phyloP scores from a whole-genome alignment of 2,113 vertebrate species.

The Gobio gobio region DNA sequence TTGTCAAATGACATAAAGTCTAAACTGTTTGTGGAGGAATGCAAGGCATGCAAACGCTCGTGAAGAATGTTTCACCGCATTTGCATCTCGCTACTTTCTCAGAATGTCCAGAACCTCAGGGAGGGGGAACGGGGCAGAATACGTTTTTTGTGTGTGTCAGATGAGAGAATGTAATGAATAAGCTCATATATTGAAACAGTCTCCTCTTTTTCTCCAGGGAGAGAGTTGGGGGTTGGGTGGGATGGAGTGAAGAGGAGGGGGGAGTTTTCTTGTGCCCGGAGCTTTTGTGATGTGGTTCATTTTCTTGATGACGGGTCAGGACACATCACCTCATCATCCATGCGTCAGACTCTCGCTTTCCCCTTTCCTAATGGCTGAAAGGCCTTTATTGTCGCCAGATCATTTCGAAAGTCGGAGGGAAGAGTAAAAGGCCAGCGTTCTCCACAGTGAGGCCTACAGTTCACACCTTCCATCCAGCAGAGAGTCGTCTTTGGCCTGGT shows the following conservation, averaged over 20 bases:
- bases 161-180: constrained; percentile 56
- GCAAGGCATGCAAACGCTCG: constrained; percentile 68
- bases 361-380: constrained; percentile 40
- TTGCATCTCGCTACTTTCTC: constrained; percentile 68
- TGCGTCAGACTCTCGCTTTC: constrained; percentile 38
- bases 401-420: constrained; percentile 53
- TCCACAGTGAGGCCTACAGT: constrained; percentile 64
- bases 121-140: constrained; percentile 42
- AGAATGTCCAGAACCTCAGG: constrained; percentile 68
- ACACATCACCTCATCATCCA: constrained; percentile 54
- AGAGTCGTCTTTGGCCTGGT: constrained; percentile 14
- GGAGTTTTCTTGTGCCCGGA: constrained; percentile 36
- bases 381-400: constrained; percentile 69
- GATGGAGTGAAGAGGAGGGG: constrained; percentile 20
- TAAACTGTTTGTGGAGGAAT: constrained; percentile 76
- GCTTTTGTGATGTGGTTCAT: constrained; percentile 55
- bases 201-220: constrained; percentile 23
- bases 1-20: constrained; percentile 76
- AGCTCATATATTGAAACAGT: constrained; percentile 53
- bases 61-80: constrained; percentile 58
- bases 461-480: constrained; percentile 49
- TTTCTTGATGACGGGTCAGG: constrained; percentile 53
- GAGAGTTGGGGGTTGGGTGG: constrained; percentile 32
- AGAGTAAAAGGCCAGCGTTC: constrained; percentile 64
- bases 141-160: constrained; percentile 43